Conservation (phyloP, 1,140 invertebrate genomes). For the Tribolium madens region DNA sequence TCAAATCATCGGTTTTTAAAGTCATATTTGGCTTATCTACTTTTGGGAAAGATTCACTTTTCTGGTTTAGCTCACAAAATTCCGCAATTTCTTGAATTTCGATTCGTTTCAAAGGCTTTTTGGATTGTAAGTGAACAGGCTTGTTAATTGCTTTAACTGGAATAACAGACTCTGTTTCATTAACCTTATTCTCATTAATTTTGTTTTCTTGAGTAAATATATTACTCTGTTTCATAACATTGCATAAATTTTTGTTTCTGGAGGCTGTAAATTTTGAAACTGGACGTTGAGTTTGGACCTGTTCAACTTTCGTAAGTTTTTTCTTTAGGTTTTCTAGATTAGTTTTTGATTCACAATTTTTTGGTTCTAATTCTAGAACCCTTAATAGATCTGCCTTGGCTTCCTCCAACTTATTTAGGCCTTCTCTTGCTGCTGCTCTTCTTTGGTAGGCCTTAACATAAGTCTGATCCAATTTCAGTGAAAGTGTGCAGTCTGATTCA, state of each 20-base stretch:
- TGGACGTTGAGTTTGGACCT: constrained; percentile 53
- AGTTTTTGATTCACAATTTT: constrained; percentile 73
- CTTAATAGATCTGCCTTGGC: constrained; percentile 77
- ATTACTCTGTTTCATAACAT: background rate
- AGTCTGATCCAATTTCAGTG: constrained; percentile 77
- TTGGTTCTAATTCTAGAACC: constrained; percentile 78
- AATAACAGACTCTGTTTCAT: constrained; percentile 49
- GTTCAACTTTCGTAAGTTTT: constrained; percentile 66
- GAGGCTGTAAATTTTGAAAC: constrained; percentile 61
- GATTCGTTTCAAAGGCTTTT: constrained; percentile 59
- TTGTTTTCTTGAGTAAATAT: too few relatives aligned
- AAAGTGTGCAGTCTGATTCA: constrained; percentile 80
- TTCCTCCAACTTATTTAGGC: constrained; percentile 71
- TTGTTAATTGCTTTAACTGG: constrained; percentile 58
- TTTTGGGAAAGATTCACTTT: background rate
- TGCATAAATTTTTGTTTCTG: constrained; percentile 50
- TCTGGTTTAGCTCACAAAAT: background rate
- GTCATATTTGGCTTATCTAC: background rate
- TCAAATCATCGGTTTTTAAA: constrained; percentile 55
- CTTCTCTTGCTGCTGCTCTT: constrained; percentile 77
- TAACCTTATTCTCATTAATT: background rate
- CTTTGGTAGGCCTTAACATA: constrained; percentile 87
- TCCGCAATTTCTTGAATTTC: constrained; percentile 54
- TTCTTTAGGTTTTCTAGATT: constrained; percentile 72
- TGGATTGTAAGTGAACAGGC: constrained; percentile 59